Conservation (phyloP, 1,140 invertebrate species). For the Dendroctonus valens region DNA sequence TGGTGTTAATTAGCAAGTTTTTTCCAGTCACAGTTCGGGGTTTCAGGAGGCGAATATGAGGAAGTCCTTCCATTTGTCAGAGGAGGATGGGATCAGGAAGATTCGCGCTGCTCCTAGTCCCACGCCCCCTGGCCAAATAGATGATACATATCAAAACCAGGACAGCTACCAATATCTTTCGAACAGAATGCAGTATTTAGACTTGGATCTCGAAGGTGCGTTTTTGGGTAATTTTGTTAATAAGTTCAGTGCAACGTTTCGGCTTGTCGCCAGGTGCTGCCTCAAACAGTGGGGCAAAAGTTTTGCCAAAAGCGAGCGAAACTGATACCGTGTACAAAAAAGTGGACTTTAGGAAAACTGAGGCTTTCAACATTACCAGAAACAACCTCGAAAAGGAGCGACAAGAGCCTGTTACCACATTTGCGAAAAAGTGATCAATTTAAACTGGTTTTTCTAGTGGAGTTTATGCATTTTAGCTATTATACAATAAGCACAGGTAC, state of each 20-base stretch:
- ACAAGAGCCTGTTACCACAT: constrained; percentile 41
- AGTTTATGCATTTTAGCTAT: constrained; percentile 2
- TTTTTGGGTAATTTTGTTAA: background rate
- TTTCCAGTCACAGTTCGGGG: background rate
- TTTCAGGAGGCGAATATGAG: constrained; percentile 39
- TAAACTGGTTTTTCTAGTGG: background rate
- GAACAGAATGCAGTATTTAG: constrained; percentile 65
- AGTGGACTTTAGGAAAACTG: constrained; percentile 88
- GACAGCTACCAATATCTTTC: constrained; percentile 37
- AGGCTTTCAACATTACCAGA: constrained; percentile 85
- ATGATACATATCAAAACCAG: constrained; percentile 37
- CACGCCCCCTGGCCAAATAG: constrained; percentile 47
- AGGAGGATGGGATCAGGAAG: constrained; percentile 43
- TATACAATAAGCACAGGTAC: background rate
- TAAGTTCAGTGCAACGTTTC: too few relatives aligned
- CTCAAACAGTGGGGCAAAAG: constrained; percentile 20
- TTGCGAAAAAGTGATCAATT: constrained; percentile 39
- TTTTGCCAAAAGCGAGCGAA: constrained; percentile 46
- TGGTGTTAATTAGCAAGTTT: background rate
- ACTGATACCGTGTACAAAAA: constrained; percentile 77
- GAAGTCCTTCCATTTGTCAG: constrained; percentile 32
- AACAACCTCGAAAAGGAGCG: constrained; percentile 67
- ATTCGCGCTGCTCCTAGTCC: constrained; percentile 56
- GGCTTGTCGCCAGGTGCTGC: constrained; percentile 1
- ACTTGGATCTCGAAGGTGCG: constrained; percentile 65